Evolutionary conservation across 2,797 vertebrate genomes (phyloP).

Genomic region (Urosaurus nigricauda): DNA sequence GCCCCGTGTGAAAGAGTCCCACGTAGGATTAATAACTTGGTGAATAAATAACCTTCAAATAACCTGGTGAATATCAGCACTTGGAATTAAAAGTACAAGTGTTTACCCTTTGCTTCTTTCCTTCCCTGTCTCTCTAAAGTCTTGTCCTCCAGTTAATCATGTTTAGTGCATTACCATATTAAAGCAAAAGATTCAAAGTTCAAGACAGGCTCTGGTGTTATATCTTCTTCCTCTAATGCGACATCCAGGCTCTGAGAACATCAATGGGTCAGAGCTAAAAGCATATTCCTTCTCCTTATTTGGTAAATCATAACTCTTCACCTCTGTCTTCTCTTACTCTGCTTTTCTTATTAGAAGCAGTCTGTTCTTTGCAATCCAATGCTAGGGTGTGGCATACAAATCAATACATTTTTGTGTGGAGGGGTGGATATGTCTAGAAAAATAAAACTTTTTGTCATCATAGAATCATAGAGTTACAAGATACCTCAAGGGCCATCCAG

Average conservation of each 20-base stretch:
- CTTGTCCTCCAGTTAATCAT: background rate
- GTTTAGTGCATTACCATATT: background rate
- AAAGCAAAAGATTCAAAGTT: background rate
- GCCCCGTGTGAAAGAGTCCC: no score
- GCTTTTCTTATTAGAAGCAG: no score
- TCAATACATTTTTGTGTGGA: background rate
- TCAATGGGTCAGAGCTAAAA: no score
- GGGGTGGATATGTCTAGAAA: background rate
- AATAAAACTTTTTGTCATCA: background rate
- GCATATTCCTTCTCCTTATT: no score
- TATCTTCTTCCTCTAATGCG: background rate
- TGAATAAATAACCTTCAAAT: background rate
- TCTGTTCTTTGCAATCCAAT: background rate
- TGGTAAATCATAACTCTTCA: no score
- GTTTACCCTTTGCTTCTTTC: no score
- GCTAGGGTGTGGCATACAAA: background rate
- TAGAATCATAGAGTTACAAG: no score
- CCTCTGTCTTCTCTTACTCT: no score
- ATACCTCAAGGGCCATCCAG: no score
- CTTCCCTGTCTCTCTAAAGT: background rate
- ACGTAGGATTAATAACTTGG: background rate
- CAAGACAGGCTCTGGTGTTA: background rate
- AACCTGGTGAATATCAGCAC: background rate
- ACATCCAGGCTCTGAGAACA: no score
- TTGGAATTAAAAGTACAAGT: background rate